Evolutionary conservation across 2,113 vertebrate genomes (phyloP).

Genomic region (Brachyhypopomus occidentalis): DNA sequence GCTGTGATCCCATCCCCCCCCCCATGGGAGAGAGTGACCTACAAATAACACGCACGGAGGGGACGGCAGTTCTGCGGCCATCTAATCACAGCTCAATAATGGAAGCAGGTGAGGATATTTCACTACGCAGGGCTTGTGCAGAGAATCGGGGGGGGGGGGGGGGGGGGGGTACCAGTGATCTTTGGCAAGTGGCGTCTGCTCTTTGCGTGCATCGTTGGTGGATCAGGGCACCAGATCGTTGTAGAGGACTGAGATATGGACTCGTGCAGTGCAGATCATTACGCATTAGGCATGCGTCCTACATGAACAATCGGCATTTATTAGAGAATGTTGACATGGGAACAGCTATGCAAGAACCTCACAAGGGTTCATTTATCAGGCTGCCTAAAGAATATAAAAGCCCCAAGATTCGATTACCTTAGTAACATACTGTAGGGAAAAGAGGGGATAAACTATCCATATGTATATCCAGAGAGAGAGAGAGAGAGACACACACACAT

Average conservation of each 20-base stretch:
- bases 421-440: neutral
- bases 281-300: no score
- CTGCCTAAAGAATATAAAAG: slow-evolving; percentile 49
- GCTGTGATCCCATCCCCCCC: neutral
- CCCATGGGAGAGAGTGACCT: slow-evolving; percentile 4
- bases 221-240: no score
- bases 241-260: no score
- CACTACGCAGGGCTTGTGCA: neutral
- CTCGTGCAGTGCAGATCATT: neutral
- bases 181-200: no score
- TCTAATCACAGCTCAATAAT: neutral
- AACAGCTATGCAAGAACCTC: slow-evolving; percentile 31
- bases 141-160: neutral
- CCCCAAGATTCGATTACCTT: slow-evolving; percentile 59
- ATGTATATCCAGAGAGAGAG: no score
- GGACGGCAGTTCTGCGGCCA: neutral
- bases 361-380: slow-evolving; percentile 59
- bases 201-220: no score
- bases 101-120: neutral
- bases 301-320: slow-evolving; percentile 1
- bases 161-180: no score
- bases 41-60: neutral
- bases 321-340: slow-evolving; percentile 3
- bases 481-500: neutral
- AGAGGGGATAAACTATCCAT: no score